Conservation (phyloP, 2,888 invertebrate species). For the Polyommatus icarus region DNA sequence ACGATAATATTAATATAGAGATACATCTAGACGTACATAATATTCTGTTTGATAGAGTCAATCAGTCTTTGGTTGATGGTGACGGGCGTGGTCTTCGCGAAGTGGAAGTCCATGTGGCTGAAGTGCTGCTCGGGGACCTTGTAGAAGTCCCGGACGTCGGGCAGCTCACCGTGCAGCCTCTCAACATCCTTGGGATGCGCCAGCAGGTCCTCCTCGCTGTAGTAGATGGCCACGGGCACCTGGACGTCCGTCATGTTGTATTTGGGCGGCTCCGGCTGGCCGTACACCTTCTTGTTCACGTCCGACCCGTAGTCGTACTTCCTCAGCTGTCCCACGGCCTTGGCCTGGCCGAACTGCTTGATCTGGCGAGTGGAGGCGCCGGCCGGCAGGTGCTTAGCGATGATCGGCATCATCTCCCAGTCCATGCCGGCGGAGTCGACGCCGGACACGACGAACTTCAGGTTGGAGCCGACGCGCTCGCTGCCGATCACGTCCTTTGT, state of each 20-base stretch:
- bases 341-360: constrained; percentile 79
- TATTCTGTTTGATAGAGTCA: constrained; percentile 56
- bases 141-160: constrained; percentile 76
- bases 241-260: constrained; percentile 65
- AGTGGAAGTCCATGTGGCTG: constrained; percentile 71
- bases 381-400: constrained; percentile 78
- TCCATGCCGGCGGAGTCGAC: constrained; percentile 79
- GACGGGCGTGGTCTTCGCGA: constrained; percentile 61
- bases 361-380: constrained; percentile 78
- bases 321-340: constrained; percentile 59
- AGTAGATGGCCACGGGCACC: constrained; percentile 66
- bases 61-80: constrained; percentile 63
- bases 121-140: constrained; percentile 77
- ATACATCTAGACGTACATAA: constrained; percentile 39
- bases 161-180: constrained; percentile 76
- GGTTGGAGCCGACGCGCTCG: constrained; percentile 79
- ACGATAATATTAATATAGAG: constrained; percentile 34
- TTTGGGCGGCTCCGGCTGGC: constrained; percentile 56
- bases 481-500: constrained; percentile 60
- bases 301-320: constrained; percentile 64
- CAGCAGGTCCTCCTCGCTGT: constrained; percentile 83
- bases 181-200: constrained; percentile 81
- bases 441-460: constrained; percentile 83
- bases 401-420: constrained; percentile 73
- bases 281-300: constrained; percentile 65